Percentiles rank a stretch among this genome's conserved stretches.
phyloP scores from a whole-genome alignment of 2,888 invertebrate species.

The Microplitis deprimator region DNA sequence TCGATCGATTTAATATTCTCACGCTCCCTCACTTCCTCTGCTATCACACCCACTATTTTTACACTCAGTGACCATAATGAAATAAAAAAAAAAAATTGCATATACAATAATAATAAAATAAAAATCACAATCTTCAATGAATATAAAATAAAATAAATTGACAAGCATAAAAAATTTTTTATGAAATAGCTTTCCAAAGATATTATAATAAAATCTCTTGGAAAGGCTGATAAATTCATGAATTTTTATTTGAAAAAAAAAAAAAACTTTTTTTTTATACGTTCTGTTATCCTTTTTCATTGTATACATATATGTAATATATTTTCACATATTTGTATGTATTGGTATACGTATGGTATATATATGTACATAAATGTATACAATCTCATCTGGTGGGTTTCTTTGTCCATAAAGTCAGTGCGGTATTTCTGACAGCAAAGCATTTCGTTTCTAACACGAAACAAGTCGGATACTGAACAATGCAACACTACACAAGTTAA shows the following conservation, averaged over 20 bases:
- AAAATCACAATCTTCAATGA: slow-evolving; percentile 5
- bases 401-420: not conserved
- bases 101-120: not conserved
- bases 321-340: not conserved
- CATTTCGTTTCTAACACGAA: slow-evolving; percentile 11
- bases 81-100: slow-evolving; percentile 5
- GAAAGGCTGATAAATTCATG: not conserved
- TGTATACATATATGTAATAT: not conserved
- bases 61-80: slow-evolving; percentile 31
- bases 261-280: not conserved
- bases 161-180: not conserved
- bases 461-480: slow-evolving; percentile 16
- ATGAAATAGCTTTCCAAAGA: not conserved
- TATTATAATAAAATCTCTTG: slow-evolving; percentile 4
- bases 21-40: slow-evolving; percentile 24
- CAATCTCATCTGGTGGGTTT: slow-evolving; percentile 2
- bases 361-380: not conserved
- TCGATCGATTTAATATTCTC: slow-evolving; percentile 48
- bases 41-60: slow-evolving; percentile 36
- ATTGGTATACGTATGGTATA: not conserved
- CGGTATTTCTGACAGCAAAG: slow-evolving; percentile 17
- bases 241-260: slow-evolving; percentile 14
- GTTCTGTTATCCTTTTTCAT: not conserved
- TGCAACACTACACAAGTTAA: slow-evolving; percentile 13
- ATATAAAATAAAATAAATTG: slow-evolving; percentile 21